A percentile compares a stretch with the other conserved stretches of the same genome.
Conservation (phyloP, 2,797 vertebrate species). For the Pangasius krempfi region DNA sequence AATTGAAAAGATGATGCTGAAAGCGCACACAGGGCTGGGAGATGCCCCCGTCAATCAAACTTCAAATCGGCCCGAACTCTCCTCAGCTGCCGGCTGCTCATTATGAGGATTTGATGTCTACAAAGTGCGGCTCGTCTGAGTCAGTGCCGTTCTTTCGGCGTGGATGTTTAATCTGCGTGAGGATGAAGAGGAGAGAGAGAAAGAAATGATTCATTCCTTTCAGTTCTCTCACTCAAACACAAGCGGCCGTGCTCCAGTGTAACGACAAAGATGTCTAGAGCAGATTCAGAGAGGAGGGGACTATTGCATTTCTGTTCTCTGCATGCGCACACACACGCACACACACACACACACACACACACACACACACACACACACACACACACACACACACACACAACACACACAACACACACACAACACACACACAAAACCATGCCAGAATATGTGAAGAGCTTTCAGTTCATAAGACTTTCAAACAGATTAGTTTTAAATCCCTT, state of each 20-base stretch:
- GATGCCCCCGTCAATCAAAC: conserved; percentile 39
- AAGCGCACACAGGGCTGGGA: conserved; percentile 26
- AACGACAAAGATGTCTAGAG: conserved; percentile 33
- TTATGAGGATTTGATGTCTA: conserved; percentile 44
- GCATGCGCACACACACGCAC: background rate
- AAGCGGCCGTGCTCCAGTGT: conserved; percentile 3
- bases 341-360: background rate
- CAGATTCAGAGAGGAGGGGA: conserved; percentile 6
- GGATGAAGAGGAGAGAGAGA: conserved; percentile 1
- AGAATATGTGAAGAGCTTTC: conserved; percentile 25
- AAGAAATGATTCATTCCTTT: conserved; percentile 30
- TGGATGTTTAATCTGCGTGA: conserved; percentile 28
- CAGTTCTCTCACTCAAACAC: conserved; percentile 1
- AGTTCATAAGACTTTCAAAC: conserved; percentile 27
- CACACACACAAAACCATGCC: background rate
- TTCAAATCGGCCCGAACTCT: conserved; percentile 21
- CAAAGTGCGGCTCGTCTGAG: conserved; percentile 36
- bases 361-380: background rate
- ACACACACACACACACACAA: background rate
- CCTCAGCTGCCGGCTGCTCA: conserved; percentile 23
- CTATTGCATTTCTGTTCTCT: background rate
- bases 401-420: background rate
- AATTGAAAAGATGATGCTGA: conserved; percentile 54
- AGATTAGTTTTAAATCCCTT: conserved; percentile 22
- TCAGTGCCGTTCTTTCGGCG: conserved; percentile 25